phyloP scores from a whole-genome alignment of 2,888 invertebrate genomes.

The Chymomyza procnemis region DNA sequence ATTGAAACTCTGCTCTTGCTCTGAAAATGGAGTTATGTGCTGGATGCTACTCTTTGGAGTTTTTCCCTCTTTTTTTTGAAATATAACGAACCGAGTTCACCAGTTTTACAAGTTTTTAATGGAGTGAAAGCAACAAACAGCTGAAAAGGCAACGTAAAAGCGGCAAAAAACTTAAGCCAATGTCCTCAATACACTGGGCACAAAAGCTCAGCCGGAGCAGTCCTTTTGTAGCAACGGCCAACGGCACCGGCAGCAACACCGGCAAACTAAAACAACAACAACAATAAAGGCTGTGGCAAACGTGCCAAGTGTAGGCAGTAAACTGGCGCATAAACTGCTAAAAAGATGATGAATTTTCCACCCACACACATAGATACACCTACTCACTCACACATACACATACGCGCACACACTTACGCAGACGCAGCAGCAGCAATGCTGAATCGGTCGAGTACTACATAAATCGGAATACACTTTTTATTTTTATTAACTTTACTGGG shows the following conservation, averaged over 20 bases:
- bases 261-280: conserved; percentile 3
- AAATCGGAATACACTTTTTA: not conserved
- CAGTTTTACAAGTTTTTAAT: conserved; percentile 76
- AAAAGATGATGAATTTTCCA: conserved; percentile 74
- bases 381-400: not conserved
- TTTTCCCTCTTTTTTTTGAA: conserved; percentile 16
- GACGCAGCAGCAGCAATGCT: not conserved
- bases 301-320: conserved; percentile 49
- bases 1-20: not conserved
- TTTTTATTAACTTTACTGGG: too few relatives aligned
- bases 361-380: conserved; percentile 37
- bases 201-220: conserved; percentile 17
- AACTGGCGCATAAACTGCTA: conserved; percentile 67
- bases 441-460: not conserved
- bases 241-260: conserved; percentile 9
- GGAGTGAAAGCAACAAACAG: conserved; percentile 60
- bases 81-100: conserved; percentile 67
- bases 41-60: conserved; percentile 11
- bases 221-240: not conserved
- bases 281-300: conserved; percentile 1
- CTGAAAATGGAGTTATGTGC: conserved; percentile 60
- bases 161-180: conserved; percentile 28
- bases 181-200: conserved; percentile 4
- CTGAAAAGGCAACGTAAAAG: conserved; percentile 11
- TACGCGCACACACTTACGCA: not conserved